Evolutionary conservation across 2,113 vertebrate species (phyloP), one percentile per base, ranked within the genome.

Genomic region (Morphnarchus princeps): DNA sequence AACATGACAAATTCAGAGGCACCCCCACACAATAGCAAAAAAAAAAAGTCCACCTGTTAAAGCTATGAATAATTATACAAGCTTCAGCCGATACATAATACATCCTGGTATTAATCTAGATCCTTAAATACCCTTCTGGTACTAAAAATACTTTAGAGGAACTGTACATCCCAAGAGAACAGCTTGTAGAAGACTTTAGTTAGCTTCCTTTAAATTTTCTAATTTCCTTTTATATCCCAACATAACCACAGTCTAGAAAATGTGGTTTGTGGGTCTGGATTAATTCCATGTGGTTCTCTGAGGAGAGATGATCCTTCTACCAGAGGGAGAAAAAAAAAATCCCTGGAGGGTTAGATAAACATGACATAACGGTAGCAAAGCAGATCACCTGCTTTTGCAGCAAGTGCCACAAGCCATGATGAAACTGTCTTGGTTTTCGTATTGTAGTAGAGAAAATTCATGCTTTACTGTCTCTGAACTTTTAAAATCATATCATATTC

Each of bases 31-130:
- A 93, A 89, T 21, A 87, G 25, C 11, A 40, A 57, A 80, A 59
- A 38, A 59, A 59, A 20, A 34, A 19, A 9, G 8, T 7, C 83
- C 87, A 95, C 93, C 94, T 94, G 94, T 93, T 95, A 70, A 91
- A 95, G 72, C 73, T 84, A 94, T 91, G 89, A 97, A 95, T 95
- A 95, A 89, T 92, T 79, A 65, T 26, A 77, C 66, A 87, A 84
- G 93, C 58, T 81, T 89, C 86, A 87, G 73, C 49, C 0, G 67
- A 94, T 89, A 96, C 14, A 85, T 94, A 95, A 97, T 91, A 95
- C 89, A 97, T 95, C 93, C 94, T 89, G 91, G 70, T 82, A 93
- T 96, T 97, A 94, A 86, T 93, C 71, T 94, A 78, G 92, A 90
- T 52, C 89, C 79, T 97, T 91, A 96, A 97, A 95, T 92, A 82